A percentile compares a stretch with the other conserved stretches of the same genome.
These are phyloP conservation scores for Sander vitreus DNA, from an alignment of 2,113 vertebrate genomes.

Conservation along the genomic window DNA sequence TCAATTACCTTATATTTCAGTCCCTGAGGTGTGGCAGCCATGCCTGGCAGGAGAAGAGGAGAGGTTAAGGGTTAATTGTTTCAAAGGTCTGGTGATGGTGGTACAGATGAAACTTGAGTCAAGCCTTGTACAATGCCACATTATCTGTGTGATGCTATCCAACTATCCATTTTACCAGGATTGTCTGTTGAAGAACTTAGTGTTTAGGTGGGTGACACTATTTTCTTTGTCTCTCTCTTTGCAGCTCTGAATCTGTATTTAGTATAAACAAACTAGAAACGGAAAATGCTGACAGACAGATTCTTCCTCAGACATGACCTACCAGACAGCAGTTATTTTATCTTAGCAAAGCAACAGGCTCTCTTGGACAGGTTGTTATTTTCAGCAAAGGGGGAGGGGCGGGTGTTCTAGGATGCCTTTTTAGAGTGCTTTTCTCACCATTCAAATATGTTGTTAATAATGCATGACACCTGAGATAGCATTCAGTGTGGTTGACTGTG, in stretches of 20 bases:
- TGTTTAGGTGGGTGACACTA: not conserved
- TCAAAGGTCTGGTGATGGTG: not conserved
- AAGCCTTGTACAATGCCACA: not conserved
- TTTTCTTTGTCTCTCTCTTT: not conserved
- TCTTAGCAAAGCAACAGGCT: not conserved
- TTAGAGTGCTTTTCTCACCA: not conserved
- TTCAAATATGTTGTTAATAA: not conserved
- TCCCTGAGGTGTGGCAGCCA: slow-evolving; percentile 88
- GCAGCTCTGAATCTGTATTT: slow-evolving; percentile 1
- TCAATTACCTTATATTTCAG: slow-evolving; percentile 93
- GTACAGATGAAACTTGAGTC: not conserved
- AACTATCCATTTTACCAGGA: not conserved
- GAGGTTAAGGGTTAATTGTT: not conserved
- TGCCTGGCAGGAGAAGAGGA: slow-evolving; percentile 76
- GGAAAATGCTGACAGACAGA: not conserved
- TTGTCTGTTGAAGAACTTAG: not conserved
- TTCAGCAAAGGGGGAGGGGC: no score
- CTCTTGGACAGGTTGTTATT: not conserved
- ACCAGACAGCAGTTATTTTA: not conserved
- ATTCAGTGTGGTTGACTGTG: not conserved
- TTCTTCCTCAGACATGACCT: not conserved
- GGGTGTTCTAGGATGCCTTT: not conserved
- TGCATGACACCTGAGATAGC: not conserved
- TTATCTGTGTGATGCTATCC: not conserved
- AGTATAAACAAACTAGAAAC: slow-evolving; percentile 5